phyloP scores from a whole-genome alignment of 2,113 vertebrate species.

The Pangasianodon gigas region DNA sequence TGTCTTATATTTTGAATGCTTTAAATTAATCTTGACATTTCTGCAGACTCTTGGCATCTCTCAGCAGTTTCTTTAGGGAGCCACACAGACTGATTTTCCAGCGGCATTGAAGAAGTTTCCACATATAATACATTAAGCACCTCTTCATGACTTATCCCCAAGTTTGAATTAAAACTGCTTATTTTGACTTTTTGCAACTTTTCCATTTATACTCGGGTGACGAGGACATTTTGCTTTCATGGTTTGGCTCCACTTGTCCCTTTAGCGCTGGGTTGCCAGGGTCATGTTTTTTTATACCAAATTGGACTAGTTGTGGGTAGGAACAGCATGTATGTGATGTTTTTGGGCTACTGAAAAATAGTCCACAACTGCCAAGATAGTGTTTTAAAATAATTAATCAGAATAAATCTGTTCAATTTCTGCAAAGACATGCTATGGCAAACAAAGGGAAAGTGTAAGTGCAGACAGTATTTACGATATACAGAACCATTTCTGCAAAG shows the following conservation, averaged over 20 bases:
- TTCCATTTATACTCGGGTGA: background rate
- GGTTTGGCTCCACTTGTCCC: background rate
- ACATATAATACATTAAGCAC: background rate
- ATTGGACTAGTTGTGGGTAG: background rate
- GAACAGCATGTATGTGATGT: too few species aligned
- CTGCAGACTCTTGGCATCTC: background rate
- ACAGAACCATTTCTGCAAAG: background rate
- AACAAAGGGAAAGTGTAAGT: background rate
- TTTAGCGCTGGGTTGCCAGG: background rate
- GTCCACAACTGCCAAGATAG: background rate
- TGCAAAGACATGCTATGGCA: background rate
- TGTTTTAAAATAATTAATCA: background rate
- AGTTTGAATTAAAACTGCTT: background rate
- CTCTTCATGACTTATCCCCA: background rate
- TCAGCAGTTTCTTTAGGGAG: background rate
- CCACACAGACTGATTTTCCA: background rate
- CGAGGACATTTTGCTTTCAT: background rate
- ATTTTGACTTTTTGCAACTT: background rate
- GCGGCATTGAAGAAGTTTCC: background rate
- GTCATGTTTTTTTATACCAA: background rate
- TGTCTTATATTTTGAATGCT: background rate
- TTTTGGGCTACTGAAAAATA: too few species aligned
- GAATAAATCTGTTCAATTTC: background rate
- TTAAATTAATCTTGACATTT: slow-evolving; percentile 4
- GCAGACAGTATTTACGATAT: background rate